These are phyloP conservation scores for Balearica regulorum DNA, from an alignment of 2,797 vertebrate genomes.

Conservation along the genomic window DNA sequence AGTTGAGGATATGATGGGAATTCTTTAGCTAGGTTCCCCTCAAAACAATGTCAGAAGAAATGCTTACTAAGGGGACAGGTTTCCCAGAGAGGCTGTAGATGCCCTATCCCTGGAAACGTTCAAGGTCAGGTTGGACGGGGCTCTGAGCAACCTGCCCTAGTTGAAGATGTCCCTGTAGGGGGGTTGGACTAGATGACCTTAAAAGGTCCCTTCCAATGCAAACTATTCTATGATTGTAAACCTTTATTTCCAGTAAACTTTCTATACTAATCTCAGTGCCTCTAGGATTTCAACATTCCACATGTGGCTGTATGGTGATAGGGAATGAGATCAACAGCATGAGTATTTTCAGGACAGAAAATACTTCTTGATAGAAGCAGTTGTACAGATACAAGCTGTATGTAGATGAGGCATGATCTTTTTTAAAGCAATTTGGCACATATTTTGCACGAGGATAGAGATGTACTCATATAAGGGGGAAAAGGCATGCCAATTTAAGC, in stretches of 20 bases:
- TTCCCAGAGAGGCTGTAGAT: background rate
- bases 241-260: background rate
- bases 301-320: too few relatives aligned
- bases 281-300: too few relatives aligned
- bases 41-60: background rate
- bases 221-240: background rate
- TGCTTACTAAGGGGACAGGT: background rate
- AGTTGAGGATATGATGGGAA: background rate
- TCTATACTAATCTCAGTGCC: accelerated
- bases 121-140: background rate
- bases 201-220: background rate
- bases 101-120: background rate
- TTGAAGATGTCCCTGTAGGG: background rate
- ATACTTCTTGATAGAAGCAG: too few relatives aligned
- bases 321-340: too few relatives aligned
- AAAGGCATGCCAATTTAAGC: background rate
- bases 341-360: too few relatives aligned
- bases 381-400: too few relatives aligned
- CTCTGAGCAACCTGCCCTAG: background rate
- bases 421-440: too few relatives aligned
- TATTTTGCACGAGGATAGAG: too few relatives aligned
- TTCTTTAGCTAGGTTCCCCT: background rate
- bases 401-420: too few relatives aligned
- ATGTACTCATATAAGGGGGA: accelerated
- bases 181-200: background rate